A percentile compares a stretch with the other conserved stretches of the same genome.
Evolutionary conservation across 2,888 invertebrate genomes (phyloP).

Genomic region (Julus scanicus): DNA sequence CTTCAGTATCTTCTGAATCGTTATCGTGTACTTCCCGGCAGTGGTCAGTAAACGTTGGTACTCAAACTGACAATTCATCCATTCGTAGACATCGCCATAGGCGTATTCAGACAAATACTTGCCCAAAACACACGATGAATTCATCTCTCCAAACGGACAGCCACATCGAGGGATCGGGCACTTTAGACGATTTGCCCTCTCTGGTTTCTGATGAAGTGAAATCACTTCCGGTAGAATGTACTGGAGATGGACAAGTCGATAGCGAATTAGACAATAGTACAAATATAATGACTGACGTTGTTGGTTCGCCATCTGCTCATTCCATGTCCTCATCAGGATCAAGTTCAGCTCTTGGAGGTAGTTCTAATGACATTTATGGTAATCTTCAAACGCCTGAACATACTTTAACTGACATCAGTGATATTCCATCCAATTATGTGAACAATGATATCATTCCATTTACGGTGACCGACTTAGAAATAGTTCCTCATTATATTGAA

Average conservation of each 20-base stretch:
- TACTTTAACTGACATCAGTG: conserved; percentile 56
- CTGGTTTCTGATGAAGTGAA: conserved; percentile 54
- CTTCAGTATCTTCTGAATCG: conserved; percentile 15
- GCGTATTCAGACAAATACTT: background rate
- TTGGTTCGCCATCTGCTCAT: conserved; percentile 18
- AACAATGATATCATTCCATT: conserved; percentile 51
- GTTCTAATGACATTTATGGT: conserved; percentile 50
- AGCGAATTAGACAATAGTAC: background rate
- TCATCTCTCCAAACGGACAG: conserved; percentile 52
- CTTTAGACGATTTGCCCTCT: conserved; percentile 56
- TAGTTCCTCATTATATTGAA: background rate
- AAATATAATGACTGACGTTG: background rate
- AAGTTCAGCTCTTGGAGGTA: conserved; percentile 54
- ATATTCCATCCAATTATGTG: conserved; percentile 56
- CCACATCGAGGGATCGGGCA: conserved; percentile 51
- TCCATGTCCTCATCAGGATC: conserved; percentile 54
- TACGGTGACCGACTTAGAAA: conserved; percentile 1
- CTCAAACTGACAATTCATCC: conserved; percentile 54
- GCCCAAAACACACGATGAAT: conserved; percentile 46
- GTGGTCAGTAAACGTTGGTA: conserved; percentile 50
- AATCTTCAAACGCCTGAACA: conserved; percentile 55
- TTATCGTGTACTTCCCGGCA: background rate
- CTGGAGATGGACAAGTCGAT: background rate
- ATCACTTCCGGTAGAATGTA: conserved; percentile 38
- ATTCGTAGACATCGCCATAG: background rate